These are phyloP conservation scores for Agrotis puta DNA, from an alignment of 2,888 invertebrate genomes.

Conservation along the genomic window DNA sequence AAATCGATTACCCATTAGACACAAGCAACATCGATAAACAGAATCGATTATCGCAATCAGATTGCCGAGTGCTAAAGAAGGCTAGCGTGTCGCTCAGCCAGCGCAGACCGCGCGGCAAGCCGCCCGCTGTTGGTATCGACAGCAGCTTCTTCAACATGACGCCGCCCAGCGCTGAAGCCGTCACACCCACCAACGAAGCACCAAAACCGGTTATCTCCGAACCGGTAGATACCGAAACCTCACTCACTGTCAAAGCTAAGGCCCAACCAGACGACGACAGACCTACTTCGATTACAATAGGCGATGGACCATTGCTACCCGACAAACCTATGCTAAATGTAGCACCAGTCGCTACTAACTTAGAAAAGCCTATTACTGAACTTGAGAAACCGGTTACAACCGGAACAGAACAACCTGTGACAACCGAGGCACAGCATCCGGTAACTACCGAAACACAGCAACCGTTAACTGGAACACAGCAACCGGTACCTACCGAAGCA, in stretches of 20 bases:
- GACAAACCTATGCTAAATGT: conserved; percentile 43
- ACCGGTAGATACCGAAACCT: conserved; percentile 70
- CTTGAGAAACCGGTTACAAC: conserved; percentile 32
- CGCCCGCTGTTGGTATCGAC: conserved; percentile 84
- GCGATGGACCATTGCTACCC: conserved; percentile 37
- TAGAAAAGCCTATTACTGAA: conserved; percentile 26
- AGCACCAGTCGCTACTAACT: conserved; percentile 29
- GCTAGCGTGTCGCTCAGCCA: conserved; percentile 86
- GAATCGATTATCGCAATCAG: conserved; percentile 78
- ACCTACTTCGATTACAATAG: conserved; percentile 47
- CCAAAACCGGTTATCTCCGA: conserved; percentile 67
- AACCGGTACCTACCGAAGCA: conserved; percentile 13
- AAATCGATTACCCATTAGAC: conserved; percentile 63
- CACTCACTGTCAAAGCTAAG: conserved; percentile 65
- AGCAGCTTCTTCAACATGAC: conserved; percentile 85
- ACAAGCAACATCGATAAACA: conserved; percentile 65
- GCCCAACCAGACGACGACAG: conserved; percentile 54
- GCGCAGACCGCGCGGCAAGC: conserved; percentile 85
- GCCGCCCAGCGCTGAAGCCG: conserved; percentile 86
- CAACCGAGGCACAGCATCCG: conserved; percentile 26
- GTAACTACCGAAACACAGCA: conserved; percentile 10
- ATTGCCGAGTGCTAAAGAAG: conserved; percentile 89
- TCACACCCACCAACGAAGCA: conserved; percentile 80
- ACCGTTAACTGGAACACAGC: no score
- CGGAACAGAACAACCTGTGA: conserved; percentile 30